Evolutionary conservation across 37 sponge, comb jelly and placozoan species (phyloP), one percentile per base, ranked within the genome.

Genomic region (Cladorhizidae sp.): DNA sequence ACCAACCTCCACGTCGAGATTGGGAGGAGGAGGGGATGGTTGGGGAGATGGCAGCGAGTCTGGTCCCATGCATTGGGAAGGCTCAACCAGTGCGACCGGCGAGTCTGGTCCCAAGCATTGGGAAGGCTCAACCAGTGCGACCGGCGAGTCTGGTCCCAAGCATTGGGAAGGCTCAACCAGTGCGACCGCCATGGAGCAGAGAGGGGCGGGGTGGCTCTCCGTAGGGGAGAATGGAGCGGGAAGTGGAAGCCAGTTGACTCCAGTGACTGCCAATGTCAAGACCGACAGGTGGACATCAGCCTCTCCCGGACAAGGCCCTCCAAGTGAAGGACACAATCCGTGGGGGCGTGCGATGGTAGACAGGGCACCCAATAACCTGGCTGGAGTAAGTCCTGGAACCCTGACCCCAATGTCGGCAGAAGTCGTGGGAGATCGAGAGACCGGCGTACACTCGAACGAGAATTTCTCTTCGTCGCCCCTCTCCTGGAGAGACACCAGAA

Each of bases 341-440:
- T 81, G 81, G 81, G 50, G 2, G 17, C 40, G 73, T 40, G 74
- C 41, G 3, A 40, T 51, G 29, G 75, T 56, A 41, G 78, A 52
- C 38, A 36, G 54, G 23, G 17, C 39, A 8, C 45, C 65, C 64
- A 45, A 76, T 9, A 76, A 63, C 40, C 77, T 59, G 1, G 77
- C 45, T 25, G 77, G 77, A 6, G 39, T 76, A 38, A 49, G 17
- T 26, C 45, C 57, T 42, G 23, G 49, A 45, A 45, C 8, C 49
- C 49, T 45, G 8, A 5, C 49, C 49, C 9, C 49, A 45, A 5
- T 49, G 68, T 50, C 61, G 7, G 37, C 72, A 22, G 40, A 37
- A 15, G 61, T 20, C 8, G 31, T 28, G 14, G 55, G 42, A 38
- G 35, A 49, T 20, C 67, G 31, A 28, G 61, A 59, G 32, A 65